Base-by-base conservation (phyloP, 2,113 vertebrate genomes). In the Dissostichus mawsoni region DNA sequence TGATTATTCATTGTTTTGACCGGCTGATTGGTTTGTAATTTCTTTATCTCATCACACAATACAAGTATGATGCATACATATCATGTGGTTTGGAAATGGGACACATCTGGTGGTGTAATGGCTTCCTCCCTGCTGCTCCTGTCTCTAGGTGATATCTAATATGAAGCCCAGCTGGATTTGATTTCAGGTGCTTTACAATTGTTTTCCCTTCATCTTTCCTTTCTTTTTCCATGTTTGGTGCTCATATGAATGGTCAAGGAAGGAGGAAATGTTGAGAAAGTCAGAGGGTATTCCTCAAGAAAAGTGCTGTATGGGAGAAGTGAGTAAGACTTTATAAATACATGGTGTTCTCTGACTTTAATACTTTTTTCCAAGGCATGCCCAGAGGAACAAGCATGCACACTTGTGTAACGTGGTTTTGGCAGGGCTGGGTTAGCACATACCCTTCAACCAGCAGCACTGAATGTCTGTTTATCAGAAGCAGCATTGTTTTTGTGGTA, bases 391-490 rank as follows among this genome's bases (percentile, higher is more conserved):
- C 44, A 47, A 44, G 17, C 16, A 4, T 23, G 62, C 14, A 14
- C 36, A 17, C 33, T 36, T 36, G 33, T 25, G 47, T 69, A 23
- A 69, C 4, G 20, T 14, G 45, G 13, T n/a, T 5, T 56, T 41
- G 72, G 36, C 33, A 29, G 61, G 69, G 70, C 65, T 44, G 52
- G 11, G 44, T 57, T 69, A 74, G 53, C 76, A 74, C 44, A 5
- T 63, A 33, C 6, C 13, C 20, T 33, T 17, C n/a, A 83, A 63
- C 13, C 50, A 73, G 48, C 2, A 47, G 20, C 36, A n/a, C 36
- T 29, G 23, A 44, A 33, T 41, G 36, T 47, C 11, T 68, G 33
- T 56, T 74, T 52, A 33, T 74, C 11, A 57, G 4, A 29, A 29
- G 36, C 13, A 51, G 3, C 36, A 12, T 41, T 6, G 12, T 67